A percentile compares a stretch with the other conserved stretches of the same genome.
These are phyloP conservation scores for Sialis fuliginosa DNA, from an alignment of 2,888 invertebrate species.

Conservation along the genomic window DNA sequence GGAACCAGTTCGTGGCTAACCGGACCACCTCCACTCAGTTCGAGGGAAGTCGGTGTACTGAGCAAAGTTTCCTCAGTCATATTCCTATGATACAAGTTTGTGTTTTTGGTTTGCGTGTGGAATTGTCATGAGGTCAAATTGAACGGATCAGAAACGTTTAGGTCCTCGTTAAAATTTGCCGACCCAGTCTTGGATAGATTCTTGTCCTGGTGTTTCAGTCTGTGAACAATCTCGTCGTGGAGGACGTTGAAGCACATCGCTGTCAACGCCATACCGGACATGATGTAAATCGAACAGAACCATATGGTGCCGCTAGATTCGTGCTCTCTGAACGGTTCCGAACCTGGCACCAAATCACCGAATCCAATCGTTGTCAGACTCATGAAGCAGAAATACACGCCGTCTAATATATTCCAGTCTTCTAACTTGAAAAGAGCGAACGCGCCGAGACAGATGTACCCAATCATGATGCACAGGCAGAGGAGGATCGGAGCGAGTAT, in stretches of 20 bases:
- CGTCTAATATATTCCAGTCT: conserved; percentile 77
- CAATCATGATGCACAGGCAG: conserved; percentile 77
- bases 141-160: conserved; percentile 43
- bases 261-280: conserved; percentile 72
- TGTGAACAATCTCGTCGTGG: conserved; percentile 74
- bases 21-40: conserved; percentile 1
- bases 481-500: conserved; percentile 80
- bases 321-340: conserved; percentile 35
- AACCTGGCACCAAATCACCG: conserved; percentile 67
- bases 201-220: conserved; percentile 47
- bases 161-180: conserved; percentile 40
- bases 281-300: conserved; percentile 78
- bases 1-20: conserved; percentile 23
- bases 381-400: conserved; percentile 92
- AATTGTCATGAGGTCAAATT: conserved; percentile 60
- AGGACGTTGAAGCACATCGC: conserved; percentile 85
- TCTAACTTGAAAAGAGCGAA: conserved; percentile 77
- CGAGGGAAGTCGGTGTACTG: conserved; percentile 32
- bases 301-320: conserved; percentile 58
- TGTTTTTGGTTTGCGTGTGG: conserved; percentile 32
- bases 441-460: conserved; percentile 82
- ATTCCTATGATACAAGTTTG: conserved; percentile 38
- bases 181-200: conserved; percentile 43
- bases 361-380: conserved; percentile 85
- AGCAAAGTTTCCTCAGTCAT: conserved; percentile 38